Evolutionary conservation across 2,888 invertebrate species (phyloP), one percentile per base, ranked within the genome.

Genomic region (Pherbina coryleti): DNA sequence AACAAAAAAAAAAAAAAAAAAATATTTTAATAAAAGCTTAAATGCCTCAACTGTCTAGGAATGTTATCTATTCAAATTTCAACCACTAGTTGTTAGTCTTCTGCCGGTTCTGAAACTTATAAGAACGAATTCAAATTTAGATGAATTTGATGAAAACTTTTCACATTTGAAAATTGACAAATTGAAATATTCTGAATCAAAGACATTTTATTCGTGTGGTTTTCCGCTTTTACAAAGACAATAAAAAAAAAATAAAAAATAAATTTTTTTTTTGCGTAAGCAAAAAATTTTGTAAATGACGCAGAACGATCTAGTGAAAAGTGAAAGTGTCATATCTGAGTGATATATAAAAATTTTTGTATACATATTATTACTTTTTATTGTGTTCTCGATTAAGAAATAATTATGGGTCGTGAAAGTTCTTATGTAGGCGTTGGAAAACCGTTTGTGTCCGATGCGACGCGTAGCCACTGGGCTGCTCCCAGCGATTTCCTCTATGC

Each of bases 401-500:
- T 44, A 44, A 77, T 31, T 17, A 86, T 87, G 88, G 85, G 85
- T 1, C 86, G 88, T 76, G 87, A 88, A 71, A 80, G 84, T 3
- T 88, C 89, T 5, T 88, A 89, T 44, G 88, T 86, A 71, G 85
- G 83, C 22, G 89, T 88, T 14, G 82, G 82, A 9, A 83, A 81
- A 71, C 88, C 89, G 44, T 89, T 87, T 77, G 81, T 81, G 17
- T 89, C 88, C 19, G 89, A 89, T 72, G 73, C 80, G 8, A 77
- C 81, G 5, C 89, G 92, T 60, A 95, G 95, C 67, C 92, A 92
- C 82, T 96, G 95, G 95, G 92, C 92, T 62, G 93, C 90, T 79
- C 94, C 94, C 87, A 90, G 92, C 70, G 96, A 96, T 88, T 96
- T 95, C 87, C 90, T 96, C 49, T 91, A 95, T 78, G 94, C 95